These are phyloP conservation scores for Lepus timidus DNA, from an alignment of 2,113 vertebrate genomes.

Conservation along the genomic window DNA sequence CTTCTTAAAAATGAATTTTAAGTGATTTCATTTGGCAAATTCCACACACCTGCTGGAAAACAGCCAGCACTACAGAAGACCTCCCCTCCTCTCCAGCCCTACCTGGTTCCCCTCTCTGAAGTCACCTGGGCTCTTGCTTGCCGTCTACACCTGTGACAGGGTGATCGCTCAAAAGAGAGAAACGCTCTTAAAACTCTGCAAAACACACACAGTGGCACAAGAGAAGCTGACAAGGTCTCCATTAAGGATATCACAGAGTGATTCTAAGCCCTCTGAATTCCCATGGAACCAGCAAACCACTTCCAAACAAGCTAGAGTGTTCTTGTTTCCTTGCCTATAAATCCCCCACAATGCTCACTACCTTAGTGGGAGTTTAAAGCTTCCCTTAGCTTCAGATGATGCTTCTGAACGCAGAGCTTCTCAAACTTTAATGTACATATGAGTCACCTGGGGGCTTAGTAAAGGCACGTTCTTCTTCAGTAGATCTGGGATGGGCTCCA, in stretches of 20 bases:
- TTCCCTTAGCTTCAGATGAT: not conserved
- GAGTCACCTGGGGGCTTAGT: not conserved
- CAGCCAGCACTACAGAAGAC: not conserved
- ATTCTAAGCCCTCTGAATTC: constrained; percentile 7
- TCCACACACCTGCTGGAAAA: not conserved
- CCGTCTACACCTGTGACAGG: not conserved
- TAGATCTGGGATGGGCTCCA: constrained; percentile 15
- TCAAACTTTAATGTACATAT: not conserved
- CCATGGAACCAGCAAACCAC: constrained; percentile 25
- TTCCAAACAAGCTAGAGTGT: not conserved
- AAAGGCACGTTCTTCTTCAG: not conserved
- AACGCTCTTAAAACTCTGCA: not conserved
- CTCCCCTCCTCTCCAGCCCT: not conserved
- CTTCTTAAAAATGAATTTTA: constrained; percentile 31
- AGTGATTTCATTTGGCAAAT: not conserved
- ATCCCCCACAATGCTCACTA: not conserved
- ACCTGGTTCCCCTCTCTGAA: not conserved
- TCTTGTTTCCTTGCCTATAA: not conserved
- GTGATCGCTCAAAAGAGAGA: not conserved
- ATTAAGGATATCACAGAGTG: not conserved
- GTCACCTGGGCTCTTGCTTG: not conserved
- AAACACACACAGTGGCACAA: not conserved
- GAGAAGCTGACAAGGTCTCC: not conserved
- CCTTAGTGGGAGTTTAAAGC: not conserved
- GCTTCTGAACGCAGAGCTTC: constrained; percentile 1